phyloP scores from a whole-genome alignment of 2,888 invertebrate genomes.

The Scaptomyza polygonia region DNA sequence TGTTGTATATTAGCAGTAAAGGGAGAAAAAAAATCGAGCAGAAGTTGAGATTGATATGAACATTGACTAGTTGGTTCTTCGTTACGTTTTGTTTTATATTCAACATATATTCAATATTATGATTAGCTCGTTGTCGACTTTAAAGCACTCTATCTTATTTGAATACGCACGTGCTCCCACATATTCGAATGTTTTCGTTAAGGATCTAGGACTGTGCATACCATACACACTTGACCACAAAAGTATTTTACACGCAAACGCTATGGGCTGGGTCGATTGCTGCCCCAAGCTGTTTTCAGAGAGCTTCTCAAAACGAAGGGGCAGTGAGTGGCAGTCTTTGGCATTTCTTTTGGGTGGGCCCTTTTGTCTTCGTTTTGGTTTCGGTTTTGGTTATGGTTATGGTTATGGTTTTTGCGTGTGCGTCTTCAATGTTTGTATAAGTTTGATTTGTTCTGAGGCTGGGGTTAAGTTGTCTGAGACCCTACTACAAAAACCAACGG shows the following conservation, averaged over 20 bases:
- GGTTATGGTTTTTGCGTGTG: not conserved
- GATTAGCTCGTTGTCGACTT: slow-evolving; percentile 51
- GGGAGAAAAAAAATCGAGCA: no score
- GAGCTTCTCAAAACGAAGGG: slow-evolving; percentile 5
- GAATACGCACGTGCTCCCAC: slow-evolving; percentile 34
- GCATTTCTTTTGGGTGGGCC: slow-evolving; percentile 17
- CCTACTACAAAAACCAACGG: slow-evolving; percentile 27
- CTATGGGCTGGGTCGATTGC: slow-evolving; percentile 38
- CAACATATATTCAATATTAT: slow-evolving; percentile 12
- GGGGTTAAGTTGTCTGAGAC: slow-evolving; percentile 29
- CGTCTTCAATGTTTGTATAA: slow-evolving; percentile 22
- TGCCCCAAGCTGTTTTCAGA: slow-evolving; percentile 20
- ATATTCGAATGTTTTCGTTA: not conserved
- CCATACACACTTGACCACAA: slow-evolving; percentile 43
- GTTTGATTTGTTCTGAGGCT: slow-evolving; percentile 8
- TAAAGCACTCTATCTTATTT: slow-evolving; percentile 32
- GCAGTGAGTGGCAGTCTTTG: slow-evolving; percentile 8
- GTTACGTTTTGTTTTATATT: slow-evolving; percentile 15
- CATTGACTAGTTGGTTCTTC: not conserved
- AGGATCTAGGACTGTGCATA: slow-evolving; percentile 13
- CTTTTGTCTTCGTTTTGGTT: slow-evolving; percentile 8
- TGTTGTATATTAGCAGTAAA: not conserved
- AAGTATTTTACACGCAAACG: slow-evolving; percentile 62
- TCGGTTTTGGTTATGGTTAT: not conserved
- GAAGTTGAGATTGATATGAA: slow-evolving; percentile 6